Percentiles rank a stretch among this genome's conserved stretches.
phyloP scores from a whole-genome alignment of 2,113 vertebrate genomes.

The Poeciliopsis occidentalis region DNA sequence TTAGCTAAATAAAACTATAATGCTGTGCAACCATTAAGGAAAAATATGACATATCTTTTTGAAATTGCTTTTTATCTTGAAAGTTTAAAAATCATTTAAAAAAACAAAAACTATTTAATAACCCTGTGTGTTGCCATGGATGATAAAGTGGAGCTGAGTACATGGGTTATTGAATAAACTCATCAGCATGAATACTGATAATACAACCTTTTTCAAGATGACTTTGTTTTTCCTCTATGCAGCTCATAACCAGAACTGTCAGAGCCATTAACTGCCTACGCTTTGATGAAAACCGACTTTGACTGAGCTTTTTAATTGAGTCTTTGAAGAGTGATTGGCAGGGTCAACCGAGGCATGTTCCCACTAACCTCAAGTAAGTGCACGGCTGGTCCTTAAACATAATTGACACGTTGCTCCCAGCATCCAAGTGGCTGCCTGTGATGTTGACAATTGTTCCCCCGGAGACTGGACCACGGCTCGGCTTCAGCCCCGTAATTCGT shows the following conservation, averaged over 20 bases:
- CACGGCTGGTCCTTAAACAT: no score
- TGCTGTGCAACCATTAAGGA: not conserved
- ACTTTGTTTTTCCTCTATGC: not conserved
- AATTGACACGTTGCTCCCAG: no score
- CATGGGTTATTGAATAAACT: conserved; percentile 31
- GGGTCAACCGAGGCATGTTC: no score
- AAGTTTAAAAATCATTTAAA: conserved; percentile 9
- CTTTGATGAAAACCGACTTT: conserved; percentile 25
- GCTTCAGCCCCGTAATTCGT: conserved; percentile 87
- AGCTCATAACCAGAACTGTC: conserved; percentile 10
- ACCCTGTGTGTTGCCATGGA: conserved; percentile 5
- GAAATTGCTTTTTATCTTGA: not conserved
- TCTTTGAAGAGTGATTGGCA: no score
- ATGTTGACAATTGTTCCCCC: conserved; percentile 97
- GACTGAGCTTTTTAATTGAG: conserved; percentile 36
- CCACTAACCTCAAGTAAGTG: no score
- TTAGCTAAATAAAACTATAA: not conserved
- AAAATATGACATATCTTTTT: not conserved
- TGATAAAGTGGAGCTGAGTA: conserved; percentile 20
- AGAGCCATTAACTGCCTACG: not conserved
- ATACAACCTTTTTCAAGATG: not conserved
- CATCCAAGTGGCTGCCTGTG: conserved; percentile 91
- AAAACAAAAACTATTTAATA: not conserved
- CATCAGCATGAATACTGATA: not conserved
- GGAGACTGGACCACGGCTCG: conserved; percentile 89